phyloP scores from a whole-genome alignment of 2,113 vertebrate genomes.

The Paratilapia polleni region DNA sequence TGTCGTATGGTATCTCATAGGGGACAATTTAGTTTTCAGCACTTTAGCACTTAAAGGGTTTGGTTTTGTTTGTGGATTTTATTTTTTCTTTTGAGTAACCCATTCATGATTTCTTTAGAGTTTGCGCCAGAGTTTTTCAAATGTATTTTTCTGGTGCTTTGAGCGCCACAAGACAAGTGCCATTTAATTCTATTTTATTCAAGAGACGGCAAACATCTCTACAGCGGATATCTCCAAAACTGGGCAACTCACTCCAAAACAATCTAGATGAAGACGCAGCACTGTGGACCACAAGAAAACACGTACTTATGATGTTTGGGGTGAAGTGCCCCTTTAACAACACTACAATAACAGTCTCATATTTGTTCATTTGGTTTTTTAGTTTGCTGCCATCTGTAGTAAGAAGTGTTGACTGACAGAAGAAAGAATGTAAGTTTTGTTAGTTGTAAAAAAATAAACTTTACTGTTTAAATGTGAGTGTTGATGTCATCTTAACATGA shows the following conservation, averaged over 20 bases:
- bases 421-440: too few relatives aligned
- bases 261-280: background rate
- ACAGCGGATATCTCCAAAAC: background rate
- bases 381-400: background rate
- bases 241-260: background rate
- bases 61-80: background rate
- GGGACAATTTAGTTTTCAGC: constrained; percentile 12
- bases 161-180: too few relatives aligned
- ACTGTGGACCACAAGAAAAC: background rate
- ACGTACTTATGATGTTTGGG: background rate
- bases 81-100: background rate
- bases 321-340: background rate
- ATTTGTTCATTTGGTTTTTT: background rate
- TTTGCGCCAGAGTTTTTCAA: background rate
- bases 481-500: background rate
- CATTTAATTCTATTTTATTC: background rate
- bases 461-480: background rate
- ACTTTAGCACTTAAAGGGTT: constrained; percentile 18
- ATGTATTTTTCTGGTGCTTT: background rate
- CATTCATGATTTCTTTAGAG: background rate
- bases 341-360: background rate
- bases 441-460: too few relatives aligned
- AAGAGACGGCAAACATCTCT: background rate
- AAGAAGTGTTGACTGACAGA: background rate
- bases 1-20: background rate